Evolutionary conservation across 1,140 invertebrate genomes (phyloP).

Genomic region (Drosophila kohkoa): DNA sequence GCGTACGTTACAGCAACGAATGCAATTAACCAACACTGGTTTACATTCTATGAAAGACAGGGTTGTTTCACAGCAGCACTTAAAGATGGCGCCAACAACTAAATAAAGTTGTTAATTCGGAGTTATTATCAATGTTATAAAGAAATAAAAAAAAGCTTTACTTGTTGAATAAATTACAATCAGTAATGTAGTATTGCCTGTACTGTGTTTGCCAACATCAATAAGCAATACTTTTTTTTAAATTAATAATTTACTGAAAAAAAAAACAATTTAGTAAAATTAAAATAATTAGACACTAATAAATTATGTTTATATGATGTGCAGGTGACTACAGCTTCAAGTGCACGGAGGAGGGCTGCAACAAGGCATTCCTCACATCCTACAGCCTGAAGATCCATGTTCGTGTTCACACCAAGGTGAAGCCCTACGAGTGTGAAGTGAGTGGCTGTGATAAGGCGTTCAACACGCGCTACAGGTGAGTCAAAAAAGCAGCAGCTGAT

Average conservation of each 20-base stretch:
- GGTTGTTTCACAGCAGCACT: neutral
- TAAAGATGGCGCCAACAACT: neutral
- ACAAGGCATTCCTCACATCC: constrained; percentile 97
- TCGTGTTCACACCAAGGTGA: constrained; percentile 97
- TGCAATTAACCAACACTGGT: constrained; percentile 27
- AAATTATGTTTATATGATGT: neutral
- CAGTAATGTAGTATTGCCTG: no score
- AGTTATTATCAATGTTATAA: no score
- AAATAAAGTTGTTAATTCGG: neutral
- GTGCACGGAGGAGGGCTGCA: constrained; percentile 94
- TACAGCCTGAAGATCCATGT: constrained; percentile 98
- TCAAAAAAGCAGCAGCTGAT: constrained; percentile 2
- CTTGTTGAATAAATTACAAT: no score
- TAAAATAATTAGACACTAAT: no score
- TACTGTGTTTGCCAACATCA: constrained; percentile 9
- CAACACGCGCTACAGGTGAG: constrained; percentile 94
- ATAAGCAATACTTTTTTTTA: no score
- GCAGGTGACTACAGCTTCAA: constrained; percentile 97
- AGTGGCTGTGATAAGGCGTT: constrained; percentile 95
- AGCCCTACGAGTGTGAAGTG: constrained; percentile 93
- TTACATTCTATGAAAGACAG: neutral
- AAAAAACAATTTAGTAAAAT: no score
- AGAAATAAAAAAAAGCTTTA: no score
- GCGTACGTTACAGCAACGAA: constrained; percentile 14
- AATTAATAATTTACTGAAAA: no score